Percentiles rank a stretch among this genome's conserved stretches.
Conservation (phyloP, 2,888 invertebrate species). For the Eupithecia vulgata region DNA sequence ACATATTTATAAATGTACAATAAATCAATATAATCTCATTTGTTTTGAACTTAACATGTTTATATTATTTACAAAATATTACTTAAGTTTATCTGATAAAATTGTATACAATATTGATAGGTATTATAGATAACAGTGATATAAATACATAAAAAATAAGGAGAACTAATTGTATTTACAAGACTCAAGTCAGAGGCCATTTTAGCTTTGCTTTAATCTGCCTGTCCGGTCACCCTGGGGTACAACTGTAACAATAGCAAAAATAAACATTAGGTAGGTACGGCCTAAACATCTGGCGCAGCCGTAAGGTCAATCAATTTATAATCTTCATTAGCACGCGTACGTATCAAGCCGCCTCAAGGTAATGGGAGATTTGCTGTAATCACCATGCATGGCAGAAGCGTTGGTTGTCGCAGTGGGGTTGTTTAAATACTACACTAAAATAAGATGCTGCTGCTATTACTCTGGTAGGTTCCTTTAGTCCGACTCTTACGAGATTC, state of each 20-base stretch:
- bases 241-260: constrained; percentile 81
- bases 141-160: constrained; percentile 83
- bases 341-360: background rate
- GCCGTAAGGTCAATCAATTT: background rate
- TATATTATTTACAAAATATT: constrained; percentile 84
- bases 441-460: no score
- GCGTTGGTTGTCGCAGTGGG: no score
- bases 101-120: constrained; percentile 79
- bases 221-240: constrained; percentile 86
- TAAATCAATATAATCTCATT: constrained; percentile 78
- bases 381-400: no score
- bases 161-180: constrained; percentile 79
- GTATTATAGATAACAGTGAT: constrained; percentile 75
- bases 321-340: background rate
- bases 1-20: constrained; percentile 83
- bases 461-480: no score
- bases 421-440: no score
- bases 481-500: no score
- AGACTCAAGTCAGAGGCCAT: constrained; percentile 69
- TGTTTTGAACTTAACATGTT: constrained; percentile 74
- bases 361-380: background rate
- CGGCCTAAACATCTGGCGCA: background rate
- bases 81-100: constrained; percentile 71
- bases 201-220: constrained; percentile 62
- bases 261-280: constrained; percentile 30